These are phyloP conservation scores for Paralvinella palmiformis DNA, from an alignment of 1,140 invertebrate genomes.

Conservation along the genomic window DNA sequence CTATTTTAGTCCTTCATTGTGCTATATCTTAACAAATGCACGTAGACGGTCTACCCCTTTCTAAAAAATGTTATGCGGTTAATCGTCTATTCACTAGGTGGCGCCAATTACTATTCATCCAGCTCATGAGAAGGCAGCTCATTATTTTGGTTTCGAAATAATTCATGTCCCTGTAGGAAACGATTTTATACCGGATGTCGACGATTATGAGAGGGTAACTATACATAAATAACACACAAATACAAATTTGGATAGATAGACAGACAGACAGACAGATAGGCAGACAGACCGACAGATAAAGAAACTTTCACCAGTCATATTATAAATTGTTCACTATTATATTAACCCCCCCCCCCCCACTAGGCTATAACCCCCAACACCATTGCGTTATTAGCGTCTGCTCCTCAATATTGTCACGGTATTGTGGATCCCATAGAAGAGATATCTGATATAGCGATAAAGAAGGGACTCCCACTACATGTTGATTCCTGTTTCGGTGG, in stretches of 20 bases:
- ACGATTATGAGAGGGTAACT: constrained; percentile 72
- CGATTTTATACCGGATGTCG: constrained; percentile 66
- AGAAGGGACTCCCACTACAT: constrained; percentile 86
- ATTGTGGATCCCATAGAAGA: constrained; percentile 85
- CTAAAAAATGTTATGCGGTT: no score
- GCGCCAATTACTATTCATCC: constrained; percentile 84
- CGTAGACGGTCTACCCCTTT: no score
- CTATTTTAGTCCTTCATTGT: no score
- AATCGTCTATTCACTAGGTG: no score
- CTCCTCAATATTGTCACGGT: constrained; percentile 94
- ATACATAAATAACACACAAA: constrained; percentile 10
- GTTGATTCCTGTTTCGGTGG: constrained; percentile 92
- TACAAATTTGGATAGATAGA: constrained; percentile 8
- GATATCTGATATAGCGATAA: constrained; percentile 70
- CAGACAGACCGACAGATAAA: no score
- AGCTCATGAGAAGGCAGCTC: constrained; percentile 84
- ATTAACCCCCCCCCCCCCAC: background rate
- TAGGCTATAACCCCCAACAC: constrained; percentile 77
- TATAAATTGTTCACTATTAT: no score
- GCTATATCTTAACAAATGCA: no score
- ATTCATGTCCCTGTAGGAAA: constrained; percentile 67
- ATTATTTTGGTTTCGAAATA: constrained; percentile 77
- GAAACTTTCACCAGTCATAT: no score
- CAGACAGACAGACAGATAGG: no score
- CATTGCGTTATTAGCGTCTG: constrained; percentile 79